phyloP scores from a whole-genome alignment of 2,797 vertebrate species.

The Champsocephalus gunnari region DNA sequence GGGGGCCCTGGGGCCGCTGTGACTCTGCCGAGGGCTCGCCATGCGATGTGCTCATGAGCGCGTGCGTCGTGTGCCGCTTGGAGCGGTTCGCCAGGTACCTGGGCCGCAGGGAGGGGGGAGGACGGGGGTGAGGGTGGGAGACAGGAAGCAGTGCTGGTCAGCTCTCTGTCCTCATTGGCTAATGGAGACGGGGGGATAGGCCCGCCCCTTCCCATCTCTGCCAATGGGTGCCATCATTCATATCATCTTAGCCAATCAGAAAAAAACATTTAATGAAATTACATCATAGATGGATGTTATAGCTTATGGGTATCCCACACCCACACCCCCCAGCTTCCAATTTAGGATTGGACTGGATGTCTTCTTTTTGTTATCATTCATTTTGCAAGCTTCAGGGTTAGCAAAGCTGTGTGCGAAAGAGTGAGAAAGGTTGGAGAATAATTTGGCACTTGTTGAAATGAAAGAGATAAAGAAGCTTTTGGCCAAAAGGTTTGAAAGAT shows the following conservation, averaged over 20 bases:
- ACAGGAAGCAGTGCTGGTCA: slow-evolving; percentile 89
- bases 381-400: slow-evolving; percentile 83
- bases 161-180: slow-evolving; percentile 84
- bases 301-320: slow-evolving; percentile 61
- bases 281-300: slow-evolving; percentile 68
- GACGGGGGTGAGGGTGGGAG: slow-evolving; percentile 78
- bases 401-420: slow-evolving; percentile 81
- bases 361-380: slow-evolving; percentile 29
- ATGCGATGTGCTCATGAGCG: slow-evolving; percentile 92
- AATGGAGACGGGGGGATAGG: slow-evolving; percentile 63
- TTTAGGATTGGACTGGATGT: slow-evolving; percentile 65
- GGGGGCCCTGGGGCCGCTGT: slow-evolving; percentile 93
- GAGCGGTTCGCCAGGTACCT: slow-evolving; percentile 99
- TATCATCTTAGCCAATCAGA: slow-evolving; percentile 80
- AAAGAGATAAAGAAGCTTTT: slow-evolving; percentile 63
- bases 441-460: slow-evolving; percentile 68
- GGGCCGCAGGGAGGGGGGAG: slow-evolving; percentile 87
- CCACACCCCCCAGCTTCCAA: slow-evolving; percentile 63
- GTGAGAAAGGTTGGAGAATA: slow-evolving; percentile 62
- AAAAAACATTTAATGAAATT: slow-evolving; percentile 63
- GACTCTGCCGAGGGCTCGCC: slow-evolving; percentile 94
- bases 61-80: slow-evolving; percentile 98
- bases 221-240: slow-evolving; percentile 79
- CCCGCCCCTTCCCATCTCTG: slow-evolving; percentile 73
- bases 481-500: slow-evolving; percentile 62